Base-by-base conservation (phyloP, 2,113 vertebrate species). In the Myiozetetes cayanensis region DNA sequence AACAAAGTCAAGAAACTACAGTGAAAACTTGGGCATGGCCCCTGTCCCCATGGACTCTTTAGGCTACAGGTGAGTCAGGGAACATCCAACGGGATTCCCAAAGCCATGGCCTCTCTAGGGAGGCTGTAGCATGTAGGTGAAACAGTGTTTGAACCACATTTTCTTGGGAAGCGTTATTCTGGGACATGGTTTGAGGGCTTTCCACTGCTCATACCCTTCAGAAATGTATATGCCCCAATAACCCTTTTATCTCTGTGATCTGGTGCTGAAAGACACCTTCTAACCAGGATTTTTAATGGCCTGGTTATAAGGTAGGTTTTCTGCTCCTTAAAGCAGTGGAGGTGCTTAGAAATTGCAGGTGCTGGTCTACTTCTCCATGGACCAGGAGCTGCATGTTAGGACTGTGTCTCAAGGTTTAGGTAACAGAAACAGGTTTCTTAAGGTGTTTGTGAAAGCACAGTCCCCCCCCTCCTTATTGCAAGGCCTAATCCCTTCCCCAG, bases 1-100 rank as follows among this genome's bases (percentile, higher is more conserved):
- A 78, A 96, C 98, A 79, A 99, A 99, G 97, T 96, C 98, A 44
- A 98, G 99, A 6, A 98, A 98, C 97, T 99, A 99, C 63, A 97
- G 98, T 14, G 99, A 99, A 12, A 98, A 97, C 33, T 73, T 97
- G 59, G 97, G 97, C 12, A 30, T 97, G 56, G 91, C 93, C 39
- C 71, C 97, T 58, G 96, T 93, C 35, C 96, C 98, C 76, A 90
- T 97, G 17, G 99, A 99, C 50, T 97, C 97, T 52, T 94, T 98
- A 97, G 98, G 98, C 66, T 98, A 99, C 97, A 97, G 98, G 99
- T 99, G 93, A 93, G 98, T 85, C 23, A 74, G 75, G 43, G 73
- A 81, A 11, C 68, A 85, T 10, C 43, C 58, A 63, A 0, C 2
- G 6, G 52, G 73, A 82, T 66, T 76, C 33, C 55, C 59, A 73